Base-by-base conservation (phyloP, 2,113 vertebrate genomes). In the Copsychus sechellarum region DNA sequence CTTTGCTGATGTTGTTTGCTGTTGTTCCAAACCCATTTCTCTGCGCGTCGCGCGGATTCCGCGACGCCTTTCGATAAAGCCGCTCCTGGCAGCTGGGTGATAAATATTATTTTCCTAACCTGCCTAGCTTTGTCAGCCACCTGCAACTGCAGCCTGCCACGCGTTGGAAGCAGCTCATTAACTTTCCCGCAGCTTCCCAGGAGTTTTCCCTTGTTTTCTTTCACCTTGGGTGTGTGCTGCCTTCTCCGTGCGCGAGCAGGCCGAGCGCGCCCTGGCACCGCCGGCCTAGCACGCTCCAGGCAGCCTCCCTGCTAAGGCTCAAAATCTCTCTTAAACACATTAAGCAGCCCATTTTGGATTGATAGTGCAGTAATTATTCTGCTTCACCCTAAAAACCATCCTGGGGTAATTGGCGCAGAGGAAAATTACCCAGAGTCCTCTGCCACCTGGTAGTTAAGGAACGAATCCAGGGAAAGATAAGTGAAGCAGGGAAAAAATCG, bases 281-380 rank as follows among this genome's bases (percentile, higher is more conserved):
- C 28, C 58, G 91, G 96, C 93, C 5, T 86, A 95, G 97, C 88
- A 95, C 74, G 98, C 97, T 97, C 95, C 96, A 97, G 97, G 98
- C 98, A 95, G 96, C 95, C 96, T 98, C 98, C 97, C 97, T 92
- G 98, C 97, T 96, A 98, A 94, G 96, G 98, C 98, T 98, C 98
- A 98, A 98, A 98, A 98, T 98, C 98, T 98, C 98, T 98, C 98
- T 99, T 98, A 98, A 98, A 98, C 98, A 98, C 98, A 98, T 98
- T 98, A 98, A 98, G 98, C 98, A 98, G 98, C 98, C 98, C 97
- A 98, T 99, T 99, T 99, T 98, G 99, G 98, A 98, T 98, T 98
- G 98, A 99, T 99, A 99, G 99, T 98, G 98, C 98, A 98, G 98
- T 99, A 99, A 99, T 99, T 99, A 99, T 99, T 98, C 98, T 96